Conservation (phyloP, 2,113 vertebrate genomes). For the Piaya cayana region DNA sequence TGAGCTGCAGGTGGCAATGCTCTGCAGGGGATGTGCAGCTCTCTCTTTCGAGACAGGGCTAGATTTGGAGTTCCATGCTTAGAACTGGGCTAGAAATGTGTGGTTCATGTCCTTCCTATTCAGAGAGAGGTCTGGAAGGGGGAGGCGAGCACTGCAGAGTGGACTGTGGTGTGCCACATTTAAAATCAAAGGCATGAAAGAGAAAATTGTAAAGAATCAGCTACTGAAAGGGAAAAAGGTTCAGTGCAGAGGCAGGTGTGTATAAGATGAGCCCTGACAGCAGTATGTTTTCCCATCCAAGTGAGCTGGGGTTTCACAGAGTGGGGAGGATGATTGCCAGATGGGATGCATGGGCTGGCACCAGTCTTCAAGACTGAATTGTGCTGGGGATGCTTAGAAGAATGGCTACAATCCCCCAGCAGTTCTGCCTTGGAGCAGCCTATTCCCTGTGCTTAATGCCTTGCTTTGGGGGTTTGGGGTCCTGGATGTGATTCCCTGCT, state of each 20-base stretch:
- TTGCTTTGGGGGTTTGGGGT: background rate
- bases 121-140: background rate
- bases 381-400: background rate
- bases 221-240: background rate
- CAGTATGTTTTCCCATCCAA: background rate
- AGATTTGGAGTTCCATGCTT: background rate
- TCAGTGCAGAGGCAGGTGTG: background rate
- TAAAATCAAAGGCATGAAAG: background rate
- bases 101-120: background rate
- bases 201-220: background rate
- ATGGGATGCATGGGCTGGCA: background rate
- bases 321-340: background rate
- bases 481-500: background rate
- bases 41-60: background rate
- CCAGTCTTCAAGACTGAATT: background rate
- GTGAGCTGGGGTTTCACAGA: background rate
- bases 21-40: background rate
- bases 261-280: background rate
- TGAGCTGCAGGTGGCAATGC: background rate
- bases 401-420: accelerated
- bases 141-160: accelerated
- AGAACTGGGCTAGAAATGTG: background rate
- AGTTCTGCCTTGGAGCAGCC: background rate
- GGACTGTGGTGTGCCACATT: background rate
- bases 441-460: background rate